These are phyloP conservation scores for Psammodynastes pulverulentus DNA, from an alignment of 2,113 vertebrate species.

Conservation along the genomic window DNA sequence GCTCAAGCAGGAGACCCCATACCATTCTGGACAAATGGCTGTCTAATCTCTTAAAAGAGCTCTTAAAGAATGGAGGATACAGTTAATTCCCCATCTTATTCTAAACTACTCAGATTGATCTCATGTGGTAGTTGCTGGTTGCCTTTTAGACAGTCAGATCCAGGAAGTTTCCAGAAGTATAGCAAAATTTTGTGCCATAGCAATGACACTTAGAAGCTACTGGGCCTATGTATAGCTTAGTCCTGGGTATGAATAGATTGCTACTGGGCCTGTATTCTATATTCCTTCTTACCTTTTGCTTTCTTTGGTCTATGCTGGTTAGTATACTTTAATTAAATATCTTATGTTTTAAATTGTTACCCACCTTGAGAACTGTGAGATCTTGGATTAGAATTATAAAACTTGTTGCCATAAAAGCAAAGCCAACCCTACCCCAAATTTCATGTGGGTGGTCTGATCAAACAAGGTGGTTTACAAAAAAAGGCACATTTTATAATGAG, in stretches of 20 bases:
- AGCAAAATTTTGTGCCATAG: not conserved
- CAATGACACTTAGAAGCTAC: not conserved
- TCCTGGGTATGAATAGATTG: not conserved
- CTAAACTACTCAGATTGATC: not conserved
- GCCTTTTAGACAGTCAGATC: not conserved
- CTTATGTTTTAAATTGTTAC: not conserved
- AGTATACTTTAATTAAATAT: not conserved
- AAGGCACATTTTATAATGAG: not conserved
- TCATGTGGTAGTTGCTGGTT: not conserved
- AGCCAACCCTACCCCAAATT: not conserved
- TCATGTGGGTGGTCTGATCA: not conserved
- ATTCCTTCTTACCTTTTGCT: not conserved
- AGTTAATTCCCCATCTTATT: not conserved
- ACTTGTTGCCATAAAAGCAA: not conserved
- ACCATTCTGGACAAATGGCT: not conserved
- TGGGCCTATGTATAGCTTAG: not conserved
- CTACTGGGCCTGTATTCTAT: not conserved
- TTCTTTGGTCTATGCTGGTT: not conserved
- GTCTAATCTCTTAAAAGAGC: not conserved
- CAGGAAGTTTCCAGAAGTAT: not conserved
- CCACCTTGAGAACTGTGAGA: not conserved
- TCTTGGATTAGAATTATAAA: not conserved
- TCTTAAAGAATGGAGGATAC: not conserved
- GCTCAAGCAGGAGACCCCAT: not conserved
- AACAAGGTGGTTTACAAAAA: not conserved